Evolutionary conservation across 2,888 invertebrate species (phyloP).

Genomic region (Aphelenchoides bicaudatus): DNA sequence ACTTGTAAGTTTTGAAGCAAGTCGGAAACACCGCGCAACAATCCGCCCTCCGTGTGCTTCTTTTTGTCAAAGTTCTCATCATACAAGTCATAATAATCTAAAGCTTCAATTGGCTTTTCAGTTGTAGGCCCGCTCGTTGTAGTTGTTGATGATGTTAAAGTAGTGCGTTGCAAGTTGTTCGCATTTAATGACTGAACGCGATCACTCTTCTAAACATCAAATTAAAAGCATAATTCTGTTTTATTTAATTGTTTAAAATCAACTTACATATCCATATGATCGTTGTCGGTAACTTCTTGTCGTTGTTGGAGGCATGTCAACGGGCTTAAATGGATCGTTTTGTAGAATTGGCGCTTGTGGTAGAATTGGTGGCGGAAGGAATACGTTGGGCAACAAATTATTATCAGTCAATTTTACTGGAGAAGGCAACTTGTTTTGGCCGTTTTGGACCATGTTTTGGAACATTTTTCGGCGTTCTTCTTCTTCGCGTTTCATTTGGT

Average conservation of each 20-base stretch:
- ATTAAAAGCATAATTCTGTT: background rate
- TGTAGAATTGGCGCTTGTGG: conserved; percentile 4
- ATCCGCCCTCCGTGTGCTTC: conserved; percentile 36
- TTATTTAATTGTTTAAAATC: conserved; percentile 12
- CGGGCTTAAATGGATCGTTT: background rate
- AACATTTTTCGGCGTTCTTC: conserved; percentile 30
- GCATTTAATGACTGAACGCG: background rate
- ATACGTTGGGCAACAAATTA: conserved; percentile 1
- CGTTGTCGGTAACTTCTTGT: conserved; percentile 1
- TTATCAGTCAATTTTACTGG: background rate
- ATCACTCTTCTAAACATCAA: conserved; percentile 7
- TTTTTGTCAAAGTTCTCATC: conserved; percentile 44
- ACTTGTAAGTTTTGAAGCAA: conserved; percentile 39
- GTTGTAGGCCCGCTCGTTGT: conserved; percentile 19
- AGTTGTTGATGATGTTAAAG: conserved; percentile 1
- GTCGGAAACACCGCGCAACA: conserved; percentile 36
- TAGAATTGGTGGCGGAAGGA: conserved; percentile 7
- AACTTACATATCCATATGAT: background rate
- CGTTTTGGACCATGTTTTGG: conserved; percentile 29
- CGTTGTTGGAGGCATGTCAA: conserved; percentile 22
- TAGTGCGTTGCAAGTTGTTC: too few species aligned
- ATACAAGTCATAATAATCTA: conserved; percentile 44
- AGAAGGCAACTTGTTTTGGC: background rate
- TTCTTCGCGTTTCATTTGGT: conserved; percentile 35
- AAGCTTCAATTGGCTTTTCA: conserved; percentile 31